Base-by-base conservation (phyloP, 2,888 invertebrate genomes). In the Andrena flavipes region DNA sequence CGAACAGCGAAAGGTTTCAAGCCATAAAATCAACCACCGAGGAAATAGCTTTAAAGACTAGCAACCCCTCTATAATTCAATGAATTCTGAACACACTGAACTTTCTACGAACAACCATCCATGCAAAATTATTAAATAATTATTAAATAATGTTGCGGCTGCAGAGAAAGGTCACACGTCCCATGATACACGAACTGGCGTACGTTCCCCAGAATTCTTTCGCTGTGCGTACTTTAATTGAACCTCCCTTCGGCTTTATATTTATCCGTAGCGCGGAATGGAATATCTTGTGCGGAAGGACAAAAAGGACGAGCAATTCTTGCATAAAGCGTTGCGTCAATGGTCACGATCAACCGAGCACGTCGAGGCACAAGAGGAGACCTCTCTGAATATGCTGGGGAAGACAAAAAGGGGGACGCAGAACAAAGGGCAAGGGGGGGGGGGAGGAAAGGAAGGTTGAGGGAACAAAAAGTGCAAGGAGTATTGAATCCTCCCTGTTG, bases 401-500 rank as follows among this genome's bases (percentile, higher is more conserved):
- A 51, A 26, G 26, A 78, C 60, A 76, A 67, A 62, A 68, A 76
- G 42, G 42, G 23, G 62, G 29, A 62, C 60, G n/a, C 2, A 13
- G 48, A 35, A 75, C 49, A 76, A 76, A 67, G n/a, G 13, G 35
- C 8, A 8, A 10, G 20, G 35, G 35, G 1, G 16, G n/a, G 16
- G 26, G 16, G n/a, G 16, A 35, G 69, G 48, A 30, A 23, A 42
- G 67, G 23, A 49, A 51, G 67, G n/a, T 16, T 5, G n/a, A 0
- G 10, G 26, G 54, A 67, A 78, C 29, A 70, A 65, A 64, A 79
- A 80, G 59, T 60, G 26, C 59, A 29, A 73, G 48, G 60, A 13
- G 54, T 69, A 81, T 81, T 69, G 73, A 81, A 80, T 73, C 59
- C 73, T 26, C 26, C 16, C 30, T 6, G 69, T 51, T 49, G 49